These are phyloP conservation scores for Zapornia atra DNA, from an alignment of 2,113 vertebrate genomes.

Conservation along the genomic window DNA sequence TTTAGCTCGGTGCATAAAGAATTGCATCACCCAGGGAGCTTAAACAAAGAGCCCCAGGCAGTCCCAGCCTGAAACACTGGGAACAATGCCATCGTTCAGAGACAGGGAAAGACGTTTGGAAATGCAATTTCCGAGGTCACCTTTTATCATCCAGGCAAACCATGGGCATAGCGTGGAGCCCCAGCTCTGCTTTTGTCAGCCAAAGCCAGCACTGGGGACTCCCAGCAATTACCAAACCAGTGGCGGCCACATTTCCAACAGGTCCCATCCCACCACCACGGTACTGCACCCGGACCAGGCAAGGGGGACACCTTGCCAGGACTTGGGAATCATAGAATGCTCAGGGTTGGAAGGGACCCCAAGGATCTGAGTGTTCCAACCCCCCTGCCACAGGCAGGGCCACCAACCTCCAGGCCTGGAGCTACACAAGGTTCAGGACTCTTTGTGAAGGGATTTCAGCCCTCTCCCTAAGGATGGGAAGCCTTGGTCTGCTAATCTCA, in stretches of 20 bases:
- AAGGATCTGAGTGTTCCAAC: too few species aligned
- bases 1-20: background rate
- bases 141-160: conserved; percentile 26
- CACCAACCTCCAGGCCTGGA: too few species aligned
- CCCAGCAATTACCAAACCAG: accelerated
- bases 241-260: background rate
- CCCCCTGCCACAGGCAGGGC: too few species aligned
- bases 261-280: background rate
- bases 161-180: background rate
- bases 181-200: background rate
- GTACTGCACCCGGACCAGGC: too few species aligned
- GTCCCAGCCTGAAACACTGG: conserved; percentile 54
- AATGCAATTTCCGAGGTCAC: conserved; percentile 49
- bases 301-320: background rate
- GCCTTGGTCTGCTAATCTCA: background rate
- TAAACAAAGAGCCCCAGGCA: conserved; percentile 66
- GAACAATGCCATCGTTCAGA: conserved; percentile 33
- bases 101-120: conserved; percentile 11
- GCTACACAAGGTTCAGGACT: background rate
- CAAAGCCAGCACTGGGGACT: background rate
- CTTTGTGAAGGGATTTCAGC: background rate
- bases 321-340: too few species aligned
- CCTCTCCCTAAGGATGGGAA: accelerated
- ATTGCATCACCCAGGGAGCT: conserved; percentile 41
- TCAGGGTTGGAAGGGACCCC: too few species aligned